Evolutionary conservation across 2,113 vertebrate genomes (phyloP).

Genomic region (Larimichthys polyactis): DNA sequence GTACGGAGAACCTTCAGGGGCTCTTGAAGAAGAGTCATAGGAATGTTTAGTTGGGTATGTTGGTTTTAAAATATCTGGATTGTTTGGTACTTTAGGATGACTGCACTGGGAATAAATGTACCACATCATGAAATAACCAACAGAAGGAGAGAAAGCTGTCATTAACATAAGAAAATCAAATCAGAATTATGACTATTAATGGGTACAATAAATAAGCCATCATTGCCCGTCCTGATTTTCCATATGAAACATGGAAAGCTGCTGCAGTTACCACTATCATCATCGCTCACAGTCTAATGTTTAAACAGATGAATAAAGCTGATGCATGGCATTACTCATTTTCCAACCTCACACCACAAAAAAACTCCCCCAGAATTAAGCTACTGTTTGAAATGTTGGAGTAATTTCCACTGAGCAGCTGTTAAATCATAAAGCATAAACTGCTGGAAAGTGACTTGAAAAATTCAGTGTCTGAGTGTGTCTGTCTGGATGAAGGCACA

Average conservation of each 20-base stretch:
- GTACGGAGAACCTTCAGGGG: not conserved
- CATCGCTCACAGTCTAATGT: not conserved
- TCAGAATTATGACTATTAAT: no score
- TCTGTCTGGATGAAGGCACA: not conserved
- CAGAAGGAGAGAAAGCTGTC: no score
- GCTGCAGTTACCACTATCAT: not conserved
- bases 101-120: no score
- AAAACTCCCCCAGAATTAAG: not conserved
- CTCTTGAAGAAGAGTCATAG: not conserved
- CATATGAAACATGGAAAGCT: not conserved
- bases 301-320: constrained; percentile 3
- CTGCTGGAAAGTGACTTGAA: not conserved
- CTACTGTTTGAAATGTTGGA: not conserved
- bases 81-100: no score
- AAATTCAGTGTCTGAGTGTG: not conserved
- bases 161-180: no score
- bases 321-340: constrained; percentile 2
- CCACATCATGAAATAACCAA: no score
- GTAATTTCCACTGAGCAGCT: not conserved
- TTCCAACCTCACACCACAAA: constrained; percentile 25
- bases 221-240: not conserved
- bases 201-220: no score
- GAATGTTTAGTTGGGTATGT: not conserved
- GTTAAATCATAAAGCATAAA: not conserved
- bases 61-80: no score